These are phyloP conservation scores for Pristionchus mayeri DNA, from an alignment of 2,888 invertebrate species.

Conservation along the genomic window DNA sequence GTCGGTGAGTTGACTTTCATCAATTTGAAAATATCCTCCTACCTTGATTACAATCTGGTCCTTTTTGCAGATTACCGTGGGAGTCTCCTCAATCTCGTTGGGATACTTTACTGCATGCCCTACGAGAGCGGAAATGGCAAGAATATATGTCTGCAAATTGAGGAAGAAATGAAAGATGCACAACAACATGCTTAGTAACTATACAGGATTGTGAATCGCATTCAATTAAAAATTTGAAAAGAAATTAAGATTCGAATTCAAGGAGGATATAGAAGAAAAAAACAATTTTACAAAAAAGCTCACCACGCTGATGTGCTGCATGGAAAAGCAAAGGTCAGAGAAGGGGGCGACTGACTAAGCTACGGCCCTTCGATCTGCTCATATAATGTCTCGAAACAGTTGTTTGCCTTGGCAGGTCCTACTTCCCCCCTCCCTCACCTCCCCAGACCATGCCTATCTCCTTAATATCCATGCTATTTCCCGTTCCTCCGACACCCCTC, in stretches of 20 bases:
- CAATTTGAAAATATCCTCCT: neutral
- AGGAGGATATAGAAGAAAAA: neutral
- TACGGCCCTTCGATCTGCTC: neutral
- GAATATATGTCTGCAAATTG: neutral
- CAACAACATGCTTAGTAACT: neutral
- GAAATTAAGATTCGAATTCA: no score
- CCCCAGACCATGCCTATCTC: neutral
- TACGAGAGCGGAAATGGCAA: neutral
- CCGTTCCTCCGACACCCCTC: neutral
- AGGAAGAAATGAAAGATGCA: neutral
- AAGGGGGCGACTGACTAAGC: slow-evolving; percentile 11
- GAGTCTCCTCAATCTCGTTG: slow-evolving; percentile 74
- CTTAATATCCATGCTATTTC: neutral
- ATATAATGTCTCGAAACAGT: slow-evolving; percentile 36
- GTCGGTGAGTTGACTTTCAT: no score
- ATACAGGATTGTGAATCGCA: no score
- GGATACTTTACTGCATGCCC: slow-evolving; percentile 57
- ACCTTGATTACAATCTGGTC: slow-evolving; percentile 72
- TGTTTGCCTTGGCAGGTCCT: slow-evolving; percentile 30
- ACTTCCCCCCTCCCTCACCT: neutral
- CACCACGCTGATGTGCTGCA: neutral
- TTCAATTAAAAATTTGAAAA: no score
- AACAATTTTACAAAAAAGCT: neutral
- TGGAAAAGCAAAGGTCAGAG: neutral
- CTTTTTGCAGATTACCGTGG: slow-evolving; percentile 73